Base-by-base conservation (phyloP, 1,140 invertebrate genomes). In the Diabrotica undecimpunctata region DNA sequence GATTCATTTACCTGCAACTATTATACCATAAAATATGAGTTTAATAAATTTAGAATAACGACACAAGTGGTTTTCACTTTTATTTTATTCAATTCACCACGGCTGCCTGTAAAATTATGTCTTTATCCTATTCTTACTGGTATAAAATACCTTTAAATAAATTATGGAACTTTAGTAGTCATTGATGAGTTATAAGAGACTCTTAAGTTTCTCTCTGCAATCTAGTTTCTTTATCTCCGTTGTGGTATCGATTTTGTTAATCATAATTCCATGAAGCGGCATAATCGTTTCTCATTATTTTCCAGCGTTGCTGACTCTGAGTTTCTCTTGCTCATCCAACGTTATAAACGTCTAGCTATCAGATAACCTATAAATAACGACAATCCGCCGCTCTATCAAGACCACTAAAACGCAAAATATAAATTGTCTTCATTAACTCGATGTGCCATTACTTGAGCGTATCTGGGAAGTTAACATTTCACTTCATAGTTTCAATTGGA, bases 401-500 rank as follows among this genome's bases (percentile, higher is more conserved):
- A 51, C 36, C 5, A 50, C 37, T 60, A 36, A 60, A 62, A 50
- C 61, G 14, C 11, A 50, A 62, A 54, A 46, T 62, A 62, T 62
- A 62, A 62, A 62, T 62, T 37, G 53, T 62, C 61, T 62, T 62
- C 61, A 54, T 62, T 62, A 62, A 62, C 61, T 39, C 35, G 36
- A 41, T 54, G 12, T 58, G 56, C 53, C 54, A 13, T 62, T 54
- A 54, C 52, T 62, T 62, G 51, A 55, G 52, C 61, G 51, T 59
- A 68, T 64, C 64, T 62, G 25, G 66, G 57, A 68, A 64, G 66
- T 53, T 58, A 69, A 66, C 68, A 61, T 70, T 70, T 65, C 65
- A 70, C 68, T 70, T 64, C 65, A 67, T 65, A 70, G 68, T 67
- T 70, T 64, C 62, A 66, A 70, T 66, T 61, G 65, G 65, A 53